Conservation (phyloP, 2,797 vertebrate genomes). For the Neosalanx taihuensis region DNA sequence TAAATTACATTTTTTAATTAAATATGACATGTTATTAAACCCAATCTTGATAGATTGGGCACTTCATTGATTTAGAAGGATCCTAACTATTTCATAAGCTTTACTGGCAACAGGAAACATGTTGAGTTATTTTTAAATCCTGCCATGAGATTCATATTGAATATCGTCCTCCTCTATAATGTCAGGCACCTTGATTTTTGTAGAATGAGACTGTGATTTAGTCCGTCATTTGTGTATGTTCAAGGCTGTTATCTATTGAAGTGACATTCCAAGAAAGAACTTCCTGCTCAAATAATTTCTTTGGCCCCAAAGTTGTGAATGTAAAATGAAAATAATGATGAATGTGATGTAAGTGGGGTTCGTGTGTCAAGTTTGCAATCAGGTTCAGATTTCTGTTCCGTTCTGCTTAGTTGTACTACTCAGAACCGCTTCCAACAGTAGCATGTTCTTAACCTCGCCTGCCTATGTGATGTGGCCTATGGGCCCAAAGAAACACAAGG, state of each 20-base stretch:
- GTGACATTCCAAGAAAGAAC: constrained; percentile 46
- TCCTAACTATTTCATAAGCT: neutral
- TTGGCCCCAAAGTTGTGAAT: constrained; percentile 64
- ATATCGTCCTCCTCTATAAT: neutral
- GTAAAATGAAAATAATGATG: constrained; percentile 61
- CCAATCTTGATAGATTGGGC: neutral
- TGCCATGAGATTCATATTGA: neutral
- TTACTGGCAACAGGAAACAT: neutral
- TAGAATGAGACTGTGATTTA: constrained; percentile 3
- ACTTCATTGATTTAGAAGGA: neutral
- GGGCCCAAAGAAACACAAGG: constrained; percentile 53
- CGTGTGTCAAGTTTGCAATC: constrained; percentile 50
- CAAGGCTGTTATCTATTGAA: neutral
- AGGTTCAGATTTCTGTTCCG: constrained; percentile 55
- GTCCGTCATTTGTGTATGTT: constrained; percentile 1
- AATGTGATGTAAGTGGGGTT: constrained; percentile 49
- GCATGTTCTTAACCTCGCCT: constrained; percentile 64
- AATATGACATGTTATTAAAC: neutral
- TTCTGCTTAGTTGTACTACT: constrained; percentile 60
- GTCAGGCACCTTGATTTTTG: neutral
- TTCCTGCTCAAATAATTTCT: constrained; percentile 38
- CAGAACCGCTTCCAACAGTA: constrained; percentile 70
- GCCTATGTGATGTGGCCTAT: constrained; percentile 58
- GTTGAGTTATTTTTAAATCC: neutral
- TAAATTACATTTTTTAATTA: too few relatives aligned